phyloP scores from a whole-genome alignment of 2,888 invertebrate species.

The Aspidiotus rigidus region DNA sequence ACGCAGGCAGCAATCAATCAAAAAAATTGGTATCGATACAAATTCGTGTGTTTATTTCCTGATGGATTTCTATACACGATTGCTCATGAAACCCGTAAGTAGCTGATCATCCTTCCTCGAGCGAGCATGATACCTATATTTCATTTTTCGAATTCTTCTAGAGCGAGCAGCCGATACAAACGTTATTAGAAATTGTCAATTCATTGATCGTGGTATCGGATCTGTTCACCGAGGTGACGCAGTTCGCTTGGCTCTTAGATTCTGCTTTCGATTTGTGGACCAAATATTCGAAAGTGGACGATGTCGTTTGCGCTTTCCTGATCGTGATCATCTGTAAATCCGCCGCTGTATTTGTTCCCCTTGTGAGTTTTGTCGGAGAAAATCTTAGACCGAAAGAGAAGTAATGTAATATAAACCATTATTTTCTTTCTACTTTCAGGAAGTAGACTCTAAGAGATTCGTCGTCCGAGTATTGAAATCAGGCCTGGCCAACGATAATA shows the following conservation, averaged over 20 bases:
- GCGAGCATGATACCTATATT: not conserved
- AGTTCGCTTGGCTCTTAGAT: constrained; percentile 71
- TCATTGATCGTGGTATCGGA: constrained; percentile 66
- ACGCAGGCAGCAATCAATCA: constrained; percentile 44
- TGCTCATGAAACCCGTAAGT: constrained; percentile 18
- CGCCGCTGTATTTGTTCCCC: constrained; percentile 47
- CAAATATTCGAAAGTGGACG: constrained; percentile 63
- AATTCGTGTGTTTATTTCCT: constrained; percentile 88
- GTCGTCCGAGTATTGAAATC: constrained; percentile 44
- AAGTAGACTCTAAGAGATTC: constrained; percentile 16
- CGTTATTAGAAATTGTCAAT: constrained; percentile 48
- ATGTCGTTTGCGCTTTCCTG: constrained; percentile 62
- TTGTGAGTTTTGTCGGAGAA: not conserved
- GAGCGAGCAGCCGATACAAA: constrained; percentile 19
- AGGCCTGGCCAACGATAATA: constrained; percentile 53
- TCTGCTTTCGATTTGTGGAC: constrained; percentile 57
- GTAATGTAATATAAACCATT: not conserved
- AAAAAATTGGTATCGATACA: constrained; percentile 65
- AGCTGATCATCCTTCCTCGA: not conserved
- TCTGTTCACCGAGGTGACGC: constrained; percentile 62
- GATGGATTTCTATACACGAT: constrained; percentile 52
- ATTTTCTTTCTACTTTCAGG: constrained; percentile 8
- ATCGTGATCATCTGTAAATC: constrained; percentile 59
- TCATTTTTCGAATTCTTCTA: constrained; percentile 1
- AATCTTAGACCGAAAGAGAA: not conserved